Percentiles rank a stretch among this genome's conserved stretches.
Conservation (phyloP, 2,797 vertebrate species). For the Vireo griseus region DNA sequence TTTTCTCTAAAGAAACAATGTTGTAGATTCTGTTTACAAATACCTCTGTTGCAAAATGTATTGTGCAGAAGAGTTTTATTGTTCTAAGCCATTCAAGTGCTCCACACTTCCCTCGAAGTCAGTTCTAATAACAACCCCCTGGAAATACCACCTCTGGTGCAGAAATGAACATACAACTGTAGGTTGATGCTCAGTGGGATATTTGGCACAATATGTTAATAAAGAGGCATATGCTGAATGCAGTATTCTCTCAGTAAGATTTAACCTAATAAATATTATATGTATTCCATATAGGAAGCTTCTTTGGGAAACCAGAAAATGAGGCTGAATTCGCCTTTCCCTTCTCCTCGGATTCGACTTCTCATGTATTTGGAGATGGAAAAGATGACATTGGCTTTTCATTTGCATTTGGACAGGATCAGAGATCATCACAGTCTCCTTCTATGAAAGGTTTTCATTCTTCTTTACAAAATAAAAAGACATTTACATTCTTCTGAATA, state of each 20-base stretch:
- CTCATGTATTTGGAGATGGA: constrained; percentile 70
- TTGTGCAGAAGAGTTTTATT: background rate
- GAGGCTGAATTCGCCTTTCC: constrained; percentile 75
- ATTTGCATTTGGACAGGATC: constrained; percentile 77
- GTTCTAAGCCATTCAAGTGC: background rate
- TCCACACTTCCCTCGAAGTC: background rate
- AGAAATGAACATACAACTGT: background rate
- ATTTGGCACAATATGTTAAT: background rate
- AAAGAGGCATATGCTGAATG: background rate
- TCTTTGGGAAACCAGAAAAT: constrained; percentile 75
- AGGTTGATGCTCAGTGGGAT: background rate
- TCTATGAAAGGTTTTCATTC: constrained; percentile 70
- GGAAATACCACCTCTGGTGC: background rate
- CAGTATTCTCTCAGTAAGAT: background rate
- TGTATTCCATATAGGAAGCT: constrained; percentile 62
- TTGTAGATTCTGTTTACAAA: background rate
- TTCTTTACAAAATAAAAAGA: constrained; percentile 65
- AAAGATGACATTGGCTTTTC: constrained; percentile 77
- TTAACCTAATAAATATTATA: background rate
- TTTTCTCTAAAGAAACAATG: background rate
- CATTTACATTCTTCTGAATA: constrained; percentile 76
- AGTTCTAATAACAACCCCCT: background rate
- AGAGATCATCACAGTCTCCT: constrained; percentile 61
- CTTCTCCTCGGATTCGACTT: constrained; percentile 66
- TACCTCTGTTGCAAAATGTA: background rate